Conservation (phyloP, 1,140 invertebrate species). For the Agrilus planipennis region DNA sequence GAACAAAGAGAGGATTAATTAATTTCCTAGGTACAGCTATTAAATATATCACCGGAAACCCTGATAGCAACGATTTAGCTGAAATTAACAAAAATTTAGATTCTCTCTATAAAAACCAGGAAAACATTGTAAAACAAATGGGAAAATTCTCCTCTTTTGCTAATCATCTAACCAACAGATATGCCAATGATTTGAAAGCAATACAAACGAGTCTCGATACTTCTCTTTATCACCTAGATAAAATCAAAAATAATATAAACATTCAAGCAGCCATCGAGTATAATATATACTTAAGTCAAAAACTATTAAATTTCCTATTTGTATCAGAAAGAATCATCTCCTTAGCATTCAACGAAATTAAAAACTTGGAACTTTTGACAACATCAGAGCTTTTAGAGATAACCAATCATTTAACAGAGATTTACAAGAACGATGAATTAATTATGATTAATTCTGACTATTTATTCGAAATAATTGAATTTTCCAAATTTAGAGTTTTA, state of each 20-base stretch:
- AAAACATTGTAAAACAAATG: conserved; percentile 5
- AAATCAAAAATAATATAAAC: neutral
- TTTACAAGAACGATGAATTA: no score
- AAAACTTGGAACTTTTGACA: no score
- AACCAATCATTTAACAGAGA: no score
- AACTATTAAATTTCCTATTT: no score
- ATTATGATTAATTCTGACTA: no score
- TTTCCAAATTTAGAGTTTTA: no score
- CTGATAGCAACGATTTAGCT: conserved; percentile 6
- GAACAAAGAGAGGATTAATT: conserved; percentile 2
- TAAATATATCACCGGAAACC: conserved; percentile 9
- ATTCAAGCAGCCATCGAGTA: neutral
- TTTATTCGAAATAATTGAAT: no score
- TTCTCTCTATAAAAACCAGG: conserved; percentile 6
- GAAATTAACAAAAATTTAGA: conserved; percentile 10
- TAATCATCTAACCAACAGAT: conserved; percentile 9
- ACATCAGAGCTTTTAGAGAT: no score
- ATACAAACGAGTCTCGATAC: conserved; percentile 7
- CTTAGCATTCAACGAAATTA: no score
- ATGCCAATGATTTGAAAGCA: conserved; percentile 1
- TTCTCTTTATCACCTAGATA: neutral
- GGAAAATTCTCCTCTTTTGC: conserved; percentile 7
- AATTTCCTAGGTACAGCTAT: conserved; percentile 4
- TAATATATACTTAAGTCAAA: neutral
- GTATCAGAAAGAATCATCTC: no score